These are phyloP conservation scores for Larimichthys crocea DNA, from an alignment of 2,113 vertebrate species.

Conservation along the genomic window DNA sequence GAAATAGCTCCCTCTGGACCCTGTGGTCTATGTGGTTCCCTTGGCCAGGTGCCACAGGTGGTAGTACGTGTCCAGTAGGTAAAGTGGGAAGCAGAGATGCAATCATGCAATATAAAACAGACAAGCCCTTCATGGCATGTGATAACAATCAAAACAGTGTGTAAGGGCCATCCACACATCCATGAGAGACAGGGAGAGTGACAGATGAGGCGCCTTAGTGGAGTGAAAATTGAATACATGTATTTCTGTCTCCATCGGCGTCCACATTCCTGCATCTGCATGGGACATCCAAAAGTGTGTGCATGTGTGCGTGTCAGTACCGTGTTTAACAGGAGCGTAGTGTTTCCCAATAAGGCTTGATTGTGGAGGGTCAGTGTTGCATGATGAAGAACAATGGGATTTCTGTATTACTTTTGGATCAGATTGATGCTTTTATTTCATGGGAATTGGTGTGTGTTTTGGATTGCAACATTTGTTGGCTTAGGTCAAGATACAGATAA, in stretches of 20 bases:
- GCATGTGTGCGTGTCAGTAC: slow-evolving; percentile 33
- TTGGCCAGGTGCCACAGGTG: slow-evolving; percentile 53
- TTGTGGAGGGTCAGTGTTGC: slow-evolving; percentile 32
- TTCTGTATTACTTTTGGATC: slow-evolving; percentile 68
- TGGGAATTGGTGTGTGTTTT: slow-evolving; percentile 54
- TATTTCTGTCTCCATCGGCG: not conserved
- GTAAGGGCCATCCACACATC: slow-evolving; percentile 82
- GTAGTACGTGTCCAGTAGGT: slow-evolving; percentile 64
- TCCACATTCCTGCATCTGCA: slow-evolving; percentile 37
- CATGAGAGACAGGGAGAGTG: slow-evolving; percentile 10
- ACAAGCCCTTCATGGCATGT: slow-evolving; percentile 79
- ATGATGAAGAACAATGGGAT: slow-evolving; percentile 73
- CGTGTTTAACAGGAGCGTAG: slow-evolving; percentile 21
- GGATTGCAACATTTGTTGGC: slow-evolving; percentile 60
- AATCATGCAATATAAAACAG: slow-evolving; percentile 77
- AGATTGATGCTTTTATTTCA: slow-evolving; percentile 54
- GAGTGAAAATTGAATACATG: too few species aligned
- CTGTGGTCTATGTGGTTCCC: slow-evolving; percentile 15
- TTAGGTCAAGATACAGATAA: slow-evolving; percentile 44
- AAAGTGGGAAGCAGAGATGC: slow-evolving; percentile 78
- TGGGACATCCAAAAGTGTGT: slow-evolving; percentile 12
- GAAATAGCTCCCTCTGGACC: slow-evolving; percentile 30
- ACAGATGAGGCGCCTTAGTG: not conserved
- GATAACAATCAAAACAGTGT: slow-evolving; percentile 84
- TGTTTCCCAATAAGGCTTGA: slow-evolving; percentile 52